phyloP scores from a whole-genome alignment of 1,140 invertebrate species.

The Lepidostoma basale region DNA sequence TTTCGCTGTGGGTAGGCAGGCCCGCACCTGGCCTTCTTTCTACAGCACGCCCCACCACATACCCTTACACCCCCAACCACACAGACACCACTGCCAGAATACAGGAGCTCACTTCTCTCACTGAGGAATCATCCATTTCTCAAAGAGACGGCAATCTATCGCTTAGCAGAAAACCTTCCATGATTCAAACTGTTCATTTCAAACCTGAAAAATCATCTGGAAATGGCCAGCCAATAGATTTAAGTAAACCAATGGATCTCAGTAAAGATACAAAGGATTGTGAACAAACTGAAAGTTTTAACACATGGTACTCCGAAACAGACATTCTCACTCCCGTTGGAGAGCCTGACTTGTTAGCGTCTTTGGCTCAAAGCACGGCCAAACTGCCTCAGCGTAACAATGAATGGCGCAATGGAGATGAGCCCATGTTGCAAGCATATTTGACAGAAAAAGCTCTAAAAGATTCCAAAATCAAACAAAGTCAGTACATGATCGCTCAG shows the following conservation, averaged over 20 bases:
- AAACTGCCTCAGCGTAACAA: slow-evolving; percentile 62
- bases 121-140: not conserved
- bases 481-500: slow-evolving; percentile 52
- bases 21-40: slow-evolving; percentile 62
- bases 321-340: slow-evolving; percentile 68
- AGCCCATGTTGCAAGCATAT: slow-evolving; percentile 75
- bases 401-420: slow-evolving; percentile 64
- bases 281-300: slow-evolving; percentile 16
- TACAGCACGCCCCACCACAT: slow-evolving; percentile 64
- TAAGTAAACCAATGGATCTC: slow-evolving; percentile 64
- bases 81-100: slow-evolving; percentile 38
- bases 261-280: slow-evolving; percentile 56
- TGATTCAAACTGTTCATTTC: slow-evolving; percentile 1
- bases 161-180: slow-evolving; percentile 27
- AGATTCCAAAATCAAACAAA: slow-evolving; percentile 76
- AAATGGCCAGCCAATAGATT: slow-evolving; percentile 27
- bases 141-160: slow-evolving; percentile 13
- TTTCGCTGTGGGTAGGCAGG: slow-evolving; percentile 69
- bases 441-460: slow-evolving; percentile 76
- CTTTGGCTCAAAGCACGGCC: slow-evolving; percentile 68
- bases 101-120: not conserved
- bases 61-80: slow-evolving; percentile 64
- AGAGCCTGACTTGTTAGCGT: slow-evolving; percentile 67
- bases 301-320: slow-evolving; percentile 45
- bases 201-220: slow-evolving; percentile 27